A percentile compares a stretch with the other conserved stretches of the same genome.
These are phyloP conservation scores for Aricia artaxerxes DNA, from an alignment of 2,888 invertebrate species.

Conservation along the genomic window DNA sequence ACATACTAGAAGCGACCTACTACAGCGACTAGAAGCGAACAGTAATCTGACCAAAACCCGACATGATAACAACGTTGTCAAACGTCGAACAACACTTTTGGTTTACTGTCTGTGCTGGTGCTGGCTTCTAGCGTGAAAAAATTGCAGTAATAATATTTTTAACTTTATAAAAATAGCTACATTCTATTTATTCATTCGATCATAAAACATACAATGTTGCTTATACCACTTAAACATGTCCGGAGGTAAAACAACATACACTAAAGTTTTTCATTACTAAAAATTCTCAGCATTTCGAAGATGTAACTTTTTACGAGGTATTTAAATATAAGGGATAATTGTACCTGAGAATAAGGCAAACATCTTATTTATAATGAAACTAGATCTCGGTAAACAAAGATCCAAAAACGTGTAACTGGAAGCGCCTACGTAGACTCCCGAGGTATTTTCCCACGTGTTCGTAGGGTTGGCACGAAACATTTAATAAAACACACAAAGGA, in stretches of 20 bases:
- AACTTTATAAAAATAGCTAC: too few species aligned
- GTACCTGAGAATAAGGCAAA: constrained; percentile 25
- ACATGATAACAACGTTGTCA: too few species aligned
- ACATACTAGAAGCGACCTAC: too few species aligned
- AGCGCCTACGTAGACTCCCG: constrained; percentile 42
- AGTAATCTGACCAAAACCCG: too few species aligned
- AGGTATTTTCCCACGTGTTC: constrained; percentile 62
- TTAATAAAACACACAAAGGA: background rate
- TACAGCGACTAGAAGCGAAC: too few species aligned
- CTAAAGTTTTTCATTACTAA: background rate
- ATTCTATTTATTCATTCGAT: too few species aligned
- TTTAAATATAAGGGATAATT: constrained; percentile 22
- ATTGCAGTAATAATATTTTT: too few species aligned
- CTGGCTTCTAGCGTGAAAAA: background rate
- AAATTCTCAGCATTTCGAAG: background rate
- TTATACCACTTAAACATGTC: too few species aligned
- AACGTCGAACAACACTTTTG: too few species aligned
- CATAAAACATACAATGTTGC: too few species aligned
- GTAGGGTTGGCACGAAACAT: constrained; percentile 31
- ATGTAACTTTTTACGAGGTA: background rate
- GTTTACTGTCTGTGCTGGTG: too few species aligned
- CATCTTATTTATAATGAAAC: constrained; percentile 27
- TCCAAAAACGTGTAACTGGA: constrained; percentile 35
- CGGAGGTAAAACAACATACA: too few species aligned
- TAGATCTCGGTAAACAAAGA: constrained; percentile 34